Conservation (phyloP, 2,888 invertebrate genomes). For the Xylocampa areola region DNA sequence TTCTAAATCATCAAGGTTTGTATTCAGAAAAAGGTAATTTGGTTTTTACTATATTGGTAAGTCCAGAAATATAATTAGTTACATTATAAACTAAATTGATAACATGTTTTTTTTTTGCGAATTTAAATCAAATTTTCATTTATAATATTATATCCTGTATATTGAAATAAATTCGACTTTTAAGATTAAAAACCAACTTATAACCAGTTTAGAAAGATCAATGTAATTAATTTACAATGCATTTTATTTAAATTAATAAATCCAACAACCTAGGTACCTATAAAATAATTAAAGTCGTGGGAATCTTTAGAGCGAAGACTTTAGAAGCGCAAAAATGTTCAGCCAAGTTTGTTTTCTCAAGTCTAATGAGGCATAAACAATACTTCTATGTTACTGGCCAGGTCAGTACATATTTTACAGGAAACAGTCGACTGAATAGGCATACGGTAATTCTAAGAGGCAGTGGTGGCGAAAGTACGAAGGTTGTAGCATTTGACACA, state of each 20-base stretch:
- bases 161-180: too few species aligned
- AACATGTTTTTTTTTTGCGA: too few species aligned
- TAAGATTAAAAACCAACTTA: too few species aligned
- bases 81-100: too few species aligned
- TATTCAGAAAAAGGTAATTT: conserved; percentile 2
- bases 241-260: background rate
- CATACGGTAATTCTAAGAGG: conserved; percentile 39
- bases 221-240: too few species aligned
- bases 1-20: background rate
- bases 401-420: conserved; percentile 32
- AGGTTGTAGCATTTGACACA: conserved; percentile 38
- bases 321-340: conserved; percentile 13
- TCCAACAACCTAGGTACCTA: background rate
- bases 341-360: conserved; percentile 33
- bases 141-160: too few species aligned
- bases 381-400: conserved; percentile 11
- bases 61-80: too few species aligned
- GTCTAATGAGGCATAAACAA: conserved; percentile 27
- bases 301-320: conserved; percentile 5
- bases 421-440: conserved; percentile 42
- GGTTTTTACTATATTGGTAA: too few species aligned
- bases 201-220: too few species aligned
- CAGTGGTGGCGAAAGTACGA: conserved; percentile 36
- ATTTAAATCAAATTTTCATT: too few species aligned
- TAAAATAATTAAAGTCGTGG: background rate